phyloP scores from a whole-genome alignment of 2,888 invertebrate species.

The Margaritifera margaritifera region DNA sequence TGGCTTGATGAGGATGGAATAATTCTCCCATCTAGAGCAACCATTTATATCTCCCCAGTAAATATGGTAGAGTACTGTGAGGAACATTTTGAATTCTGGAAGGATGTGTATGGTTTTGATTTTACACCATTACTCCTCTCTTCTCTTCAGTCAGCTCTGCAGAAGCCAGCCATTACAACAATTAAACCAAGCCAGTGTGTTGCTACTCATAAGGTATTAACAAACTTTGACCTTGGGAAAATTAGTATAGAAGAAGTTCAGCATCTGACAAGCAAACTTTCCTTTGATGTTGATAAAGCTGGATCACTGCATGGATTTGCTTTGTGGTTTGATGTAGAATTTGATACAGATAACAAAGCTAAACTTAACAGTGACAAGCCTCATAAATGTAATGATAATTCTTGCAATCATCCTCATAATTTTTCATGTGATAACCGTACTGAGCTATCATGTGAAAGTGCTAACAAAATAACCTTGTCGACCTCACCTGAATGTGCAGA shows the following conservation, averaged over 20 bases:
- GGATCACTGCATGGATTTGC: constrained; percentile 68
- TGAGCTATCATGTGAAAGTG: too few species aligned
- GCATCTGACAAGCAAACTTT: constrained; percentile 42
- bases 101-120: constrained; percentile 69
- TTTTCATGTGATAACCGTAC: too few species aligned
- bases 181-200: constrained; percentile 53
- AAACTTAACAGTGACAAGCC: background rate
- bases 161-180: constrained; percentile 54
- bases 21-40: constrained; percentile 65
- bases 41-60: constrained; percentile 64
- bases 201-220: constrained; percentile 52
- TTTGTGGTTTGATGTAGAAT: constrained; percentile 70
- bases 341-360: constrained; percentile 30
- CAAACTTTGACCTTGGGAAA: constrained; percentile 60
- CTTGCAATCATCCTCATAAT: too few species aligned
- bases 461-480: constrained; percentile 79
- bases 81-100: constrained; percentile 66
- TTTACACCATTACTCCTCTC: constrained; percentile 59
- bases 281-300: constrained; percentile 51
- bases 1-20: constrained; percentile 63
- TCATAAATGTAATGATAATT: too few species aligned
- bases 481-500: constrained; percentile 84
- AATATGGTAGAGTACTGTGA: constrained; percentile 60
- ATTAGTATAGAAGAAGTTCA: constrained; percentile 56
- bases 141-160: constrained; percentile 42